Evolutionary conservation across 2,797 vertebrate species (phyloP).

Genomic region (Adelosebastes latens): DNA sequence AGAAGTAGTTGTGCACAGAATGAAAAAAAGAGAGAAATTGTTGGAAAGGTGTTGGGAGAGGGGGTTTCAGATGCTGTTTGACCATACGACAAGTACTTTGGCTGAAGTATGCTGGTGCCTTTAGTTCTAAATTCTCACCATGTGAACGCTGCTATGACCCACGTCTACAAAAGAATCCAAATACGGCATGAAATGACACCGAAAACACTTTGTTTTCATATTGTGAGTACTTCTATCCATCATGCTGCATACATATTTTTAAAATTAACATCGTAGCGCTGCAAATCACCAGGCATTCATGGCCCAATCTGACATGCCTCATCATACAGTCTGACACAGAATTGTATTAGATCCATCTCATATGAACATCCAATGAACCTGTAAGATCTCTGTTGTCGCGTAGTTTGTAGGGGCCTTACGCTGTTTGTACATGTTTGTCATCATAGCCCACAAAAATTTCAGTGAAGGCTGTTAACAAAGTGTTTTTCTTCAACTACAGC

Average conservation of each 20-base stretch:
- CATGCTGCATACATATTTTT: background rate
- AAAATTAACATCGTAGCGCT: no score
- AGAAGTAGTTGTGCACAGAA: background rate
- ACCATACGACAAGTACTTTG: rapidly evolving
- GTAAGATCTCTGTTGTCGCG: background rate
- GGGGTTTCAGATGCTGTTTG: background rate
- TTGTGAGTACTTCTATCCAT: background rate
- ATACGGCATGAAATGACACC: background rate
- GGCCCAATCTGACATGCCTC: background rate
- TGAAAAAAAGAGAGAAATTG: background rate
- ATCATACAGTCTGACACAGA: no score
- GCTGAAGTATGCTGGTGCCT: no score
- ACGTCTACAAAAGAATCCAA: background rate
- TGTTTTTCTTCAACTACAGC: conserved; percentile 70
- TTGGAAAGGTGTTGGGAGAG: background rate
- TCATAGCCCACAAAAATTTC: background rate
- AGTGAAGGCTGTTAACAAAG: background rate
- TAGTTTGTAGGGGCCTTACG: background rate
- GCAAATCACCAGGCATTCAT: background rate
- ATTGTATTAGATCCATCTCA: background rate
- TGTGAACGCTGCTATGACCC: rapidly evolving
- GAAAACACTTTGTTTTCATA: background rate
- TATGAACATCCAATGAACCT: background rate
- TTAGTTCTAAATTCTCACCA: no score
- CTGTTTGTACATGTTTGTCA: background rate